Evolutionary conservation across 2,113 vertebrate species (phyloP).

Genomic region (Neomonachus schauinslandi): DNA sequence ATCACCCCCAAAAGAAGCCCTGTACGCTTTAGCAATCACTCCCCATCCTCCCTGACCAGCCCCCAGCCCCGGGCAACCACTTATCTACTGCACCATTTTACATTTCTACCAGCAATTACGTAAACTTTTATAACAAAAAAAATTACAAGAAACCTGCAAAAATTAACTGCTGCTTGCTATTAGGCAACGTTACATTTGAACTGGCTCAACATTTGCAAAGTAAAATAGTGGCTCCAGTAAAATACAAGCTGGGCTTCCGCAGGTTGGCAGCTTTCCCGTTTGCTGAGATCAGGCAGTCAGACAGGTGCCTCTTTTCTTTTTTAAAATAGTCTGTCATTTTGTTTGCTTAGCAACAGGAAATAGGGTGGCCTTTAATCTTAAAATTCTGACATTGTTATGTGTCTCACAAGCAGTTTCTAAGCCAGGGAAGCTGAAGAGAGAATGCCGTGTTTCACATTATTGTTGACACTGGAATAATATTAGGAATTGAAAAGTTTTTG

Average conservation of each 20-base stretch:
- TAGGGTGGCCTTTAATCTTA: neutral
- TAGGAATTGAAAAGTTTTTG: constrained; percentile 15
- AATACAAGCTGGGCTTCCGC: neutral
- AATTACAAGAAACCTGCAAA: neutral
- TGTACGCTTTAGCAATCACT: neutral
- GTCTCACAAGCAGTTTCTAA: constrained; percentile 4
- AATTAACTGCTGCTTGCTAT: neutral
- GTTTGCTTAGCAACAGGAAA: constrained; percentile 12
- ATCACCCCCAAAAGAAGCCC: neutral
- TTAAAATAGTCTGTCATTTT: constrained; percentile 15
- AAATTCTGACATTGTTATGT: constrained; percentile 10
- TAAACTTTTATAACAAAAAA: neutral
- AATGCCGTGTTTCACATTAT: neutral
- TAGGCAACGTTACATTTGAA: neutral
- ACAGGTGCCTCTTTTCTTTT: constrained; percentile 14
- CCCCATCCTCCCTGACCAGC: neutral
- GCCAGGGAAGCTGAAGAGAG: neutral
- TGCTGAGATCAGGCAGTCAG: neutral
- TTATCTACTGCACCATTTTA: neutral
- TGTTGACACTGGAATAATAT: neutral
- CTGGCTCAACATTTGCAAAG: neutral
- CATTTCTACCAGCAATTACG: neutral
- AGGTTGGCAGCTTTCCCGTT: neutral
- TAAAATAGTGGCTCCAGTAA: neutral
- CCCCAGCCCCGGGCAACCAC: neutral